These are phyloP conservation scores for Argynnis bischoffii DNA, from an alignment of 2,888 invertebrate species.

Conservation along the genomic window DNA sequence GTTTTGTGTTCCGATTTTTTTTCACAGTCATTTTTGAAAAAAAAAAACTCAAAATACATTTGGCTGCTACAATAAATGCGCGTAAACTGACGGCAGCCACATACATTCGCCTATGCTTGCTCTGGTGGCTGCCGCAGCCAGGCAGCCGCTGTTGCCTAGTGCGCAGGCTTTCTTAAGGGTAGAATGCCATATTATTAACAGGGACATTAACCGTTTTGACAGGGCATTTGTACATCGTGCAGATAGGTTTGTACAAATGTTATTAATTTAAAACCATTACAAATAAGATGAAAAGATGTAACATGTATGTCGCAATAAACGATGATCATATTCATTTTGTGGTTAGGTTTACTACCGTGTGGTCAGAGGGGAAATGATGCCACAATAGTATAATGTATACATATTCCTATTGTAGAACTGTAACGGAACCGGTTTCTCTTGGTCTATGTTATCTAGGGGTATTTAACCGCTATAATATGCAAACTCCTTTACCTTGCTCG, in stretches of 20 bases:
- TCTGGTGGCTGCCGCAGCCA: too few species aligned
- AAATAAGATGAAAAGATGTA: background rate
- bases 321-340: conserved; percentile 38
- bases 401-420: conserved; percentile 12
- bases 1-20: too few species aligned
- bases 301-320: conserved; percentile 32
- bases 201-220: too few species aligned
- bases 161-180: too few species aligned
- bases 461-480: conserved; percentile 25
- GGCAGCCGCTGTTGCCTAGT: too few species aligned
- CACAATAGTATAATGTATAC: conserved; percentile 32
- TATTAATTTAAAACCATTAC: background rate
- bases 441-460: conserved; percentile 24
- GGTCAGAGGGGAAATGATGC: conserved; percentile 38
- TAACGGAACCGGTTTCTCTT: conserved; percentile 23
- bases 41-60: too few species aligned
- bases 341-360: conserved; percentile 40
- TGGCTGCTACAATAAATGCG: too few species aligned
- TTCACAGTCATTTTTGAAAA: too few species aligned
- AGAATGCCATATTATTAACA: too few species aligned
- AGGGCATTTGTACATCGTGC: too few species aligned
- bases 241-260: background rate
- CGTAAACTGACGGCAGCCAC: too few species aligned
- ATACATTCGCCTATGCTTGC: too few species aligned
- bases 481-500: conserved; percentile 19